Base-by-base conservation (phyloP, 1,140 invertebrate genomes). In the Vollenhovia emeryi region DNA sequence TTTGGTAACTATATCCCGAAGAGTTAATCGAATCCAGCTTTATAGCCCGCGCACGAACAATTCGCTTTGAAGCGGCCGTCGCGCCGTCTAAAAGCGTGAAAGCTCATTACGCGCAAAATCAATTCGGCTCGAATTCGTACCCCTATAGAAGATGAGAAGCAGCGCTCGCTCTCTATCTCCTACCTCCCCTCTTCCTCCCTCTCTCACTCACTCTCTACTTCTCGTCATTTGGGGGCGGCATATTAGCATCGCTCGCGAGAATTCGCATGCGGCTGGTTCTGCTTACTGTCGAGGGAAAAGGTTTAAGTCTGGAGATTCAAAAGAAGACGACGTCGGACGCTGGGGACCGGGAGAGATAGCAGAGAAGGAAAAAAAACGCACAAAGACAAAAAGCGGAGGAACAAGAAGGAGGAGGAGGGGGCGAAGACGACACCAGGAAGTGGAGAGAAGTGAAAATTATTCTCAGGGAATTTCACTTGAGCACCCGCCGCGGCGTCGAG, bases 401-500 rank as follows among this genome's bases (percentile, higher is more conserved):
- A 68, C 18, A 59, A 75, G 82, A 62, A 57, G 24, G 40, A 43
- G 52, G 69, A 43, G 62, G 21, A 69, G 11, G 13, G 52, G 43
- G 11, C 48, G 36, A 84, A 80, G 85, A 21, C 43, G 69, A 74
- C 30, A 52, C 36, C 59, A 57, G 60, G 36, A 66, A 66, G 62
- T 66, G 83, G 88, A 76, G 86, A 82, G 85, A 87, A 90, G 87
- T 85, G 89, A 87, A 90, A 90, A 90, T 90, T 90, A 90, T 90
- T 89, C 88, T 87, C 87, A 73, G 80, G 66, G 85, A 90, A 89
- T 90, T 90, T 90, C 80, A 90, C 85, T 87, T 36, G 87, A 89
- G 59, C 84, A 75, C 40, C 76, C 69, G 45, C 59, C 21, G 62
- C 55, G 55, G 74, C 45, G 24, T 68, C 24, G 40, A 9, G 76